These are phyloP conservation scores for Belonocnema kinseyi DNA, from an alignment of 1,140 invertebrate genomes.

Conservation along the genomic window DNA sequence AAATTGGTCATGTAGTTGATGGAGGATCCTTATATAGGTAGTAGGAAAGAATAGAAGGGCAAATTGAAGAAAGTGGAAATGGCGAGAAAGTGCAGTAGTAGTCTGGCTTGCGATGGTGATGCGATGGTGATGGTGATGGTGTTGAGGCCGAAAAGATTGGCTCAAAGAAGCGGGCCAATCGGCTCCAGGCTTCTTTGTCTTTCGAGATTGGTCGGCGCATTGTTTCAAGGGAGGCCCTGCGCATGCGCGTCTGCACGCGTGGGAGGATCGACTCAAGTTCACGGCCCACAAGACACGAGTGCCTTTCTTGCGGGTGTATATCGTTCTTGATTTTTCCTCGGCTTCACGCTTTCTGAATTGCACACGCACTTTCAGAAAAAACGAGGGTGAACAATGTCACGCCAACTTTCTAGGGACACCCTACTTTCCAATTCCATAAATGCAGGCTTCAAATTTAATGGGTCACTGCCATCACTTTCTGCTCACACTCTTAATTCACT, in stretches of 20 bases:
- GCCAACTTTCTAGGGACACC: constrained; percentile 24
- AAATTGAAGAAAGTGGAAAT: background rate
- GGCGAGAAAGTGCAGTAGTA: background rate
- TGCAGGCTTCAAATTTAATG: constrained; percentile 21
- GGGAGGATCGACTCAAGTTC: constrained; percentile 67
- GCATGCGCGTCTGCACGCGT: constrained; percentile 69
- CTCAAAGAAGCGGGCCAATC: constrained; percentile 67
- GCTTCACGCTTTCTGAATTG: constrained; percentile 6
- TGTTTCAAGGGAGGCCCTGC: constrained; percentile 74
- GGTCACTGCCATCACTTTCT: constrained; percentile 20
- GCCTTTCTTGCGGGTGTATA: constrained; percentile 41
- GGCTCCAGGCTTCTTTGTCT: constrained; percentile 69
- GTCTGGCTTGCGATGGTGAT: background rate
- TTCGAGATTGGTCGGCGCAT: constrained; percentile 73
- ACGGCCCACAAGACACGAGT: constrained; percentile 58
- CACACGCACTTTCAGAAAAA: constrained; percentile 17
- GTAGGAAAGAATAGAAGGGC: background rate
- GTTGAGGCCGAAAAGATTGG: constrained; percentile 64
- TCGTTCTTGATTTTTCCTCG: constrained; percentile 10
- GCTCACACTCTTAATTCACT: background rate
- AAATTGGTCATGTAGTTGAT: no score
- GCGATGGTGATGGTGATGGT: background rate
- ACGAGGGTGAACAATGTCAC: constrained; percentile 21
- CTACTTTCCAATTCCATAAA: constrained; percentile 31
- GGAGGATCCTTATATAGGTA: no score